Percentiles rank a stretch among this genome's conserved stretches.
Conservation (phyloP, 2,797 vertebrate species). For the Clamator glandarius region DNA sequence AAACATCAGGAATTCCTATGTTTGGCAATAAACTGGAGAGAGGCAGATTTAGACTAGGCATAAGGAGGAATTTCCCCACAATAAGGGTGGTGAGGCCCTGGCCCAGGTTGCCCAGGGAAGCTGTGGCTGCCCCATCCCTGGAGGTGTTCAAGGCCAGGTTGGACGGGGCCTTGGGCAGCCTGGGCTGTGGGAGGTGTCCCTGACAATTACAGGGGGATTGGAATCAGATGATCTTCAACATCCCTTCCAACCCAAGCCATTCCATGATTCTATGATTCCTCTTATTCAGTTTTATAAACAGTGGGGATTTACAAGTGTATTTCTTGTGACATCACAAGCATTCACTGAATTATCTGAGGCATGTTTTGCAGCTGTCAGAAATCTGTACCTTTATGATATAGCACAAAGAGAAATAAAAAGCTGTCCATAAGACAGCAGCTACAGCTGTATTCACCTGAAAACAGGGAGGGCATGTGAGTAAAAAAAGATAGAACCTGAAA, state of each 20-base stretch:
- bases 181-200: no score
- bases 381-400: not conserved
- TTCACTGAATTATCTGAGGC: conserved; percentile 27
- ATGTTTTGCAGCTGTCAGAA: conserved; percentile 36
- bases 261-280: not conserved
- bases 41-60: no score
- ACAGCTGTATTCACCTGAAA: conserved; percentile 18
- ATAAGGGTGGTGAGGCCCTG: no score
- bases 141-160: no score
- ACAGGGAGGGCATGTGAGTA: not conserved
- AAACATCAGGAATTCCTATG: not conserved
- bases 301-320: conserved; percentile 35
- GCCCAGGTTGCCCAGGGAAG: no score
- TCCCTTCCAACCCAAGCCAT: no score
- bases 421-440: conserved; percentile 19
- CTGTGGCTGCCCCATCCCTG: no score
- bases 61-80: no score
- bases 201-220: no score
- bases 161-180: no score
- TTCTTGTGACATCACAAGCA: conserved; percentile 26
- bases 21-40: no score
- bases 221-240: no score
- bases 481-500: conserved; percentile 41
- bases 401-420: conserved; percentile 17
- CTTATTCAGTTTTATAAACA: not conserved